Evolutionary conservation across 2,797 vertebrate species (phyloP), one percentile per base, ranked within the genome.

Genomic region (Platalea minor): DNA sequence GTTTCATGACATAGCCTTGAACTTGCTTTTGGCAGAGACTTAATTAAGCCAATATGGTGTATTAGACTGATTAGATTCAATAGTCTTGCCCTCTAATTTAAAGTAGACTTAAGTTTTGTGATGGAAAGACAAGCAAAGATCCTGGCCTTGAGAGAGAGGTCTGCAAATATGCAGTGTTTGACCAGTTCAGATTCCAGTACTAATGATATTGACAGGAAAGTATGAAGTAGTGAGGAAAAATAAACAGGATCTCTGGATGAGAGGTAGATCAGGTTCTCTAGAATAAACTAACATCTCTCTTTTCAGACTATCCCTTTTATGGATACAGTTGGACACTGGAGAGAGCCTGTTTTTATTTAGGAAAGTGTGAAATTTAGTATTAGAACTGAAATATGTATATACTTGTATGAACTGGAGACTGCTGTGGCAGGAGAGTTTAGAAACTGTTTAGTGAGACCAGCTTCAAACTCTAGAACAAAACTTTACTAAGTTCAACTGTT

Each of bases 101-200:
- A 74, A 45, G 53, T 29, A 93, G 67, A 60, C 82, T 64, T 91
- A 76, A 96, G 76, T 60, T 97, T 85, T 91, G 63, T 83, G 85
- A 31, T 50, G 51, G 56, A 72, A 90, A 97, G 77, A 78, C 81
- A 75, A 83, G 59, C 26, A 96, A 94, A 85, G 33, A 88, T 79
- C 39, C 57, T 50, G 65, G 25, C 63, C 72, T 70, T 82, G 37
- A 19, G 16, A 31, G 43, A 88, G 21, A 74, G 90, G 77, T 93
- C 80, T 95, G 41, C 21, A 37, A 26, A 33, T 31, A 18, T 33
- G 13, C 18, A 20, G 12, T 18, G 15, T 64, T 46, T 76, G 16
- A 69, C 16, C 10, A 73, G 41, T 11, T 89, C 57, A 59, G 5
- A 39, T 68, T 63, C 46, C 41, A 51, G 20, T 64, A 11, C 5